phyloP scores from a whole-genome alignment of 2,113 vertebrate species.

The Phyllopteryx taeniolatus region DNA sequence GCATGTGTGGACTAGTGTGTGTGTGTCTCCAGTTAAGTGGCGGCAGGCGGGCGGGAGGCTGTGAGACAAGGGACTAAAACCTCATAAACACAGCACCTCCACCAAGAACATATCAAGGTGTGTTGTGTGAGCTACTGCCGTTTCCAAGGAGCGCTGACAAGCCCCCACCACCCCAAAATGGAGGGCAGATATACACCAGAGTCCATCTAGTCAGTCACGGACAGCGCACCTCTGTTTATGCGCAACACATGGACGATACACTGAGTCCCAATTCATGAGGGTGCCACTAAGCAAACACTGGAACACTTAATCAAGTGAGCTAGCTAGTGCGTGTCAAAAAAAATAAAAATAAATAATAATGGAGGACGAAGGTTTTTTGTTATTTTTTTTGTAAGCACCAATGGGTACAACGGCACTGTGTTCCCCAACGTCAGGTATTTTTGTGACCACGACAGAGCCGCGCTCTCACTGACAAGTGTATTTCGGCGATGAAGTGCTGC shows the following conservation, averaged over 20 bases:
- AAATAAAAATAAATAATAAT: background rate
- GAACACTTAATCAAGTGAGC: conserved; percentile 24
- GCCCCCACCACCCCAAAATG: conserved; percentile 33
- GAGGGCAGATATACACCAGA: conserved; percentile 62
- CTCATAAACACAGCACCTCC: conserved; percentile 70
- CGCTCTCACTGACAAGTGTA: no score
- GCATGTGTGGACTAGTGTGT: conserved; percentile 43
- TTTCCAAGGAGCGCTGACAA: conserved; percentile 65
- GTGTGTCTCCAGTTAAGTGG: conserved; percentile 60
- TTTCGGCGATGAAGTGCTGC: background rate
- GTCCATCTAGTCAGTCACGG: conserved; percentile 43
- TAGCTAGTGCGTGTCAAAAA: background rate
- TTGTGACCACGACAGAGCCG: background rate
- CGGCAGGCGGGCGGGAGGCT: conserved; percentile 71
- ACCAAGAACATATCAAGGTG: conserved; percentile 65
- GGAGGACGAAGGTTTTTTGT: no score
- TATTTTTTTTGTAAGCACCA: background rate
- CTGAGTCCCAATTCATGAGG: conserved; percentile 3
- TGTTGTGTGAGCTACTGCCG: conserved; percentile 59
- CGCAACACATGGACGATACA: conserved; percentile 36
- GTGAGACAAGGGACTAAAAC: conserved; percentile 63
- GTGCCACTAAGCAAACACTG: conserved; percentile 34
- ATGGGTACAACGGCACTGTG: background rate
- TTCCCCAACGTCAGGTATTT: background rate
- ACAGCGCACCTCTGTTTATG: conserved; percentile 66